Evolutionary conservation across 1,140 invertebrate genomes (phyloP), one percentile per base, ranked within the genome.

Genomic region (Saccostrea glomerata): DNA sequence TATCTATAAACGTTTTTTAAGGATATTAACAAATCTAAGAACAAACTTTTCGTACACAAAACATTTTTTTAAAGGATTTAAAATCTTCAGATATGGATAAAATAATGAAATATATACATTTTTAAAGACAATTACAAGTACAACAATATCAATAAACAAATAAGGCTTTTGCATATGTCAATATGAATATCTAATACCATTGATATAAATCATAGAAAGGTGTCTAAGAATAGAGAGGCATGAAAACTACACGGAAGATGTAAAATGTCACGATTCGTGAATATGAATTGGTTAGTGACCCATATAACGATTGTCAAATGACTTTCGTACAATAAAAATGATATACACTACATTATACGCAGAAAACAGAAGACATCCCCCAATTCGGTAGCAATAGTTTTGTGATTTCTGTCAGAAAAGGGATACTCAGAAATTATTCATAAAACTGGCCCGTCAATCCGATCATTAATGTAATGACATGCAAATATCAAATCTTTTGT

Each of bases 261-360:
- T 77, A 30, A 63, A 77, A 77, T 77, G 70, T 77, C 70, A 77
- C 70, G 70, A 77, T 77, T 36, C 30, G 30, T 77, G 70, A 77
- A 77, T 77, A 77, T 77, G 23, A 30, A 77, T 77, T 5, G 70
- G 15, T 25, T 36, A 36, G 13, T 36, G 70, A 30, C 70, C 25
- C 70, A 25, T 36, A 12, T 77, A 36, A 77, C 15, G 12, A 30
- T 25, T 30, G 70, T 15, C 25, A 77, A 77, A 36, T 36, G 70
- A 30, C 70, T 77, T 36, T 36, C 30, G 13, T 36, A 36, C 25
- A 25, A 77, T 77, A 77, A 77, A 77, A 30, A 25, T 30, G 30
- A 36, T 30, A 5, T 30, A 36, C 13, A 25, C 70, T 30, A 36
- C 25, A 77, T 15, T 25, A 77, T 36, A 15, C 25, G 13, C 70